Percentiles rank a stretch among this genome's conserved stretches.
phyloP scores from a whole-genome alignment of 2,113 vertebrate genomes.

The Penelope pileata region DNA sequence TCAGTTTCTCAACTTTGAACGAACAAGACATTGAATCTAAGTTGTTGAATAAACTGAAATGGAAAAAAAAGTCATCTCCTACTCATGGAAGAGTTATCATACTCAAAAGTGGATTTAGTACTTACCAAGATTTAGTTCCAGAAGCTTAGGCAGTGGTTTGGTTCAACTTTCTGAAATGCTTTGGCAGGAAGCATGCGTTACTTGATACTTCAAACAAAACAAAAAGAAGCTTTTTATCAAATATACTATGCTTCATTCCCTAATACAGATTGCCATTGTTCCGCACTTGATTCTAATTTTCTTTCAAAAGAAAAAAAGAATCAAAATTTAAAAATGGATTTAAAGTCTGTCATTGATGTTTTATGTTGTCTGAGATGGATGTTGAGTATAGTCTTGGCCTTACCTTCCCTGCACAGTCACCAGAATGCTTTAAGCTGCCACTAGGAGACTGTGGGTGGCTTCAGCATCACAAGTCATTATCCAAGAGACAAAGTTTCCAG shows the following conservation, averaged over 20 bases:
- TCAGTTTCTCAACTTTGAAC: not conserved
- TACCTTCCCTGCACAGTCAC: not conserved
- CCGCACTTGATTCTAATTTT: not conserved
- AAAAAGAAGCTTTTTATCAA: conserved; percentile 11
- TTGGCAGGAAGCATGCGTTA: not conserved
- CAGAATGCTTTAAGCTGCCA: not conserved
- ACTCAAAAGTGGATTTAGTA: not conserved
- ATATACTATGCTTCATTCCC: not conserved
- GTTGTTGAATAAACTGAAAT: not conserved
- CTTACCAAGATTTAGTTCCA: not conserved
- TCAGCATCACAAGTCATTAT: not conserved
- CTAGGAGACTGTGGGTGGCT: not conserved
- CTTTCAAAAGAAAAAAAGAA: not conserved
- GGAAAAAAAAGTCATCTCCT: not conserved
- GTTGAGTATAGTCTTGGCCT: not conserved
- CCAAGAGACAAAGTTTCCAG: not conserved
- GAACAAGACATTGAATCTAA: not conserved
- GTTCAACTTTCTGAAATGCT: conserved; percentile 11
- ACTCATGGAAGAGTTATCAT: not conserved
- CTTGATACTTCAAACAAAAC: not conserved
- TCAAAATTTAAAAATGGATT: not conserved
- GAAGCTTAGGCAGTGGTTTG: not conserved
- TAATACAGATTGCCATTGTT: not conserved
- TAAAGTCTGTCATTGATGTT: not conserved
- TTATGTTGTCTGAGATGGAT: not conserved